A percentile compares a stretch with the other conserved stretches of the same genome.
These are phyloP conservation scores for Elgaria multicarinata DNA, from an alignment of 2,113 vertebrate species.

Conservation along the genomic window DNA sequence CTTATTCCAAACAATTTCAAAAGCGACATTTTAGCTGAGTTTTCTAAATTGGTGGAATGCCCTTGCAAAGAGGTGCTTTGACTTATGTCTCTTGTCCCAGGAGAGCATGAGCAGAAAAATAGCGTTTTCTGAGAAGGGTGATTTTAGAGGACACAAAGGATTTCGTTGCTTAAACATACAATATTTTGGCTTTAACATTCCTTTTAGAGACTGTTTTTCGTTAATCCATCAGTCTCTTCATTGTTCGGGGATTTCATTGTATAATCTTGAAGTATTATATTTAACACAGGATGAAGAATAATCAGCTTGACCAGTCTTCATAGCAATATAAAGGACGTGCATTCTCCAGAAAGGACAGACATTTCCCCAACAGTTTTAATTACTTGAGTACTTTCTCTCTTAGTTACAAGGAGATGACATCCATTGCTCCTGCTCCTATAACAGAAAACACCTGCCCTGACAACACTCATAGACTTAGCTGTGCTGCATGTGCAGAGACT, in stretches of 20 bases:
- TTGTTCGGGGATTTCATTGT: conserved; percentile 61
- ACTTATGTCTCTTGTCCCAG: conserved; percentile 25
- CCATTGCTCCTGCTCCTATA: not conserved
- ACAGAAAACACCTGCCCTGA: fast-evolving
- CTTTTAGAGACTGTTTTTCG: conserved; percentile 57
- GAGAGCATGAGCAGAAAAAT: conserved; percentile 33
- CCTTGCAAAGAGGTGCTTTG: not conserved
- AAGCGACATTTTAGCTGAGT: not conserved
- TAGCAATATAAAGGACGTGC: conserved; percentile 46
- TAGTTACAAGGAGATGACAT: not conserved
- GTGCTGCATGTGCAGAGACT: not conserved
- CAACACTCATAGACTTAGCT: fast-evolving
- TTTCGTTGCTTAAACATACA: conserved; percentile 20
- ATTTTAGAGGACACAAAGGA: conserved; percentile 48
- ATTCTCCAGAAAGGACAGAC: conserved; percentile 37
- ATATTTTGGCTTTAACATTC: conserved; percentile 54
- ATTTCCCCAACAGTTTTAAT: conserved; percentile 12
- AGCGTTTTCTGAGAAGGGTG: not conserved
- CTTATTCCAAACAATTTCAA: not conserved
- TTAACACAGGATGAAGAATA: conserved; percentile 66
- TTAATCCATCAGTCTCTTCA: conserved; percentile 61
- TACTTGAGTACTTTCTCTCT: not conserved
- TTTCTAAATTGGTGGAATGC: not conserved
- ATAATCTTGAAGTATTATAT: conserved; percentile 64
- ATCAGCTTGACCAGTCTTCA: conserved; percentile 61